Percentiles rank a stretch among this genome's conserved stretches.
These are phyloP conservation scores for Muscicapa adusta DNA, from an alignment of 2,113 vertebrate genomes.

Conservation along the genomic window DNA sequence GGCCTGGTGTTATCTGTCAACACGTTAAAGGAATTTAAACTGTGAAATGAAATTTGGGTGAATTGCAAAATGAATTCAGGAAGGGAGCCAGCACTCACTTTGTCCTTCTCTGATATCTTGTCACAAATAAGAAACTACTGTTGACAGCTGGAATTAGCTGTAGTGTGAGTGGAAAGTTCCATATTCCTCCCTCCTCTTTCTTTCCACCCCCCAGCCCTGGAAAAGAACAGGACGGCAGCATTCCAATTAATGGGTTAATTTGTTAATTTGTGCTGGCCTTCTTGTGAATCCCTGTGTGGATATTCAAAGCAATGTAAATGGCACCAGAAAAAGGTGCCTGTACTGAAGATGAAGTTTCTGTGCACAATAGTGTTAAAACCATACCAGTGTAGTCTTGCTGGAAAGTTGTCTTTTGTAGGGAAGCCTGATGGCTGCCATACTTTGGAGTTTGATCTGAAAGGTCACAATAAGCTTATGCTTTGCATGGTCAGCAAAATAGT, in stretches of 20 bases:
- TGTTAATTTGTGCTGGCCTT: neutral
- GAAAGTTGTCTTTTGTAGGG: neutral
- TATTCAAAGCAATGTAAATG: neutral
- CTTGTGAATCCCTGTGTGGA: neutral
- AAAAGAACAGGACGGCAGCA: neutral
- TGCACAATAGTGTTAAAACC: neutral
- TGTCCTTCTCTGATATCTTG: neutral
- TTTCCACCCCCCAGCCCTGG: fast-evolving
- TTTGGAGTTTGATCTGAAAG: neutral
- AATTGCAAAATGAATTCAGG: neutral
- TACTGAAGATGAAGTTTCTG: neutral
- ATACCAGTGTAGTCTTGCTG: neutral
- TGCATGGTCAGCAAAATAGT: neutral
- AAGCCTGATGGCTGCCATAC: neutral
- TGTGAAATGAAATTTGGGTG: neutral
- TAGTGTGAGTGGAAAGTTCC: neutral
- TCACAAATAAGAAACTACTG: neutral
- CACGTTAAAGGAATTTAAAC: neutral
- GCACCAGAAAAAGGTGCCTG: neutral
- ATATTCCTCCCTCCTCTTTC: neutral
- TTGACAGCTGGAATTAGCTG: neutral
- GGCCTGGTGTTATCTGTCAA: neutral
- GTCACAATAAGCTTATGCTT: neutral
- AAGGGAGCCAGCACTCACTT: neutral
- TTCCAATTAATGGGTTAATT: neutral